Percentiles rank a stretch among this genome's conserved stretches.
Conservation (phyloP, 2,888 invertebrate species). For the Nesidiocoris tenuis region DNA sequence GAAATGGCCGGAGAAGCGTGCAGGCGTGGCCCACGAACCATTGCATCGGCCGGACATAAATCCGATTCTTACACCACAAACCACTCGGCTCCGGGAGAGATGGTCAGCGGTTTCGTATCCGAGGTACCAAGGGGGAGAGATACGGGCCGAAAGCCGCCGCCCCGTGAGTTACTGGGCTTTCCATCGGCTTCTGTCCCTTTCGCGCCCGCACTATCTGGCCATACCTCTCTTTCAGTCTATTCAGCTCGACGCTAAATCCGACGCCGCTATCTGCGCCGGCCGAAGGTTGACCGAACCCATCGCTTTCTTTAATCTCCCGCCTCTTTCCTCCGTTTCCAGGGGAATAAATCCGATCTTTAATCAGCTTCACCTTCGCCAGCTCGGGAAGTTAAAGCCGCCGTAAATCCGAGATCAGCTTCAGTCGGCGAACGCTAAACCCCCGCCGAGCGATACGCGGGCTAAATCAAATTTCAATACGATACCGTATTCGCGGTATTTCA, state of each 20-base stretch:
- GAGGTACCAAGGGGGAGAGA: slow-evolving; percentile 7
- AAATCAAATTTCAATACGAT: too few species aligned
- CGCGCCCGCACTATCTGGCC: slow-evolving; percentile 2
- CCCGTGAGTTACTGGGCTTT: slow-evolving; percentile 25
- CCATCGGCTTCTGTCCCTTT: not conserved
- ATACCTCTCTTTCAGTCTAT: slow-evolving; percentile 15
- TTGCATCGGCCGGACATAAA: slow-evolving; percentile 23
- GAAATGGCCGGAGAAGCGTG: slow-evolving; percentile 9
- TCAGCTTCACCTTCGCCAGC: slow-evolving; percentile 32
- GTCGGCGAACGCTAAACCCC: too few species aligned
- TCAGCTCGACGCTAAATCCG: not conserved
- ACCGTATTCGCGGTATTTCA: too few species aligned
- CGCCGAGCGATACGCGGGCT: too few species aligned
- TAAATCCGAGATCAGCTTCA: too few species aligned
- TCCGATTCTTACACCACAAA: slow-evolving; percentile 34
- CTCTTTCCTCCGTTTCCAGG: slow-evolving; percentile 22
- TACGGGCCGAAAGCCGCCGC: slow-evolving; percentile 31
- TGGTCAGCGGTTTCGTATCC: not conserved
- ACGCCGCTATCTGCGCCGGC: not conserved
- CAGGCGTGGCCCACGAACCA: slow-evolving; percentile 25
- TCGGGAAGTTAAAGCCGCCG: slow-evolving; percentile 20
- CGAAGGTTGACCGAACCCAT: slow-evolving; percentile 6
- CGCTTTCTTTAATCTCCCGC: slow-evolving; percentile 30
- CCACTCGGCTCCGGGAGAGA: slow-evolving; percentile 16
- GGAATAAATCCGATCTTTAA: slow-evolving; percentile 27